A percentile compares a stretch with the other conserved stretches of the same genome.
Evolutionary conservation across 2,888 invertebrate genomes (phyloP).

Genomic region (Nebria salina): DNA sequence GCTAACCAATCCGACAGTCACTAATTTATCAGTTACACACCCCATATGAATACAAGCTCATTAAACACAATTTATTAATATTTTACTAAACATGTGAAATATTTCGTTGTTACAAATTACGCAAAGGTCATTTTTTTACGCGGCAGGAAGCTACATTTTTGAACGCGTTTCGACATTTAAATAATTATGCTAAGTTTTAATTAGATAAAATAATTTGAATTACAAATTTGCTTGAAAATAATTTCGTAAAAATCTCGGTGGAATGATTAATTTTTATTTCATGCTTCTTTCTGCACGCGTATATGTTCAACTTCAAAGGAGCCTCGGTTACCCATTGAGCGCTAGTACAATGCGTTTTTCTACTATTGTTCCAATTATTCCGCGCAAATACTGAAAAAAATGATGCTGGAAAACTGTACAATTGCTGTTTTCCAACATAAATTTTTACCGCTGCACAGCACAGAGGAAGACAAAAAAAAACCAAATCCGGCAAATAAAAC

Average conservation of each 20-base stretch:
- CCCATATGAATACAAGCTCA: neutral
- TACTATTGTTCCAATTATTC: neutral
- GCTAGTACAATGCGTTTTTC: neutral
- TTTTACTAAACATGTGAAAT: no score
- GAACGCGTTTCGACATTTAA: no score
- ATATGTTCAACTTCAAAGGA: neutral
- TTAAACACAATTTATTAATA: neutral
- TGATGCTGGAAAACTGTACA: neutral
- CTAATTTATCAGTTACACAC: conserved; percentile 9
- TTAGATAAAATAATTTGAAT: no score
- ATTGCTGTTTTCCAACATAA: neutral
- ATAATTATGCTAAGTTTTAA: no score
- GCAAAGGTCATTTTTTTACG: no score
- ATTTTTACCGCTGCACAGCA: neutral
- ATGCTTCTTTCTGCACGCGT: neutral
- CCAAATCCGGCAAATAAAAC: neutral
- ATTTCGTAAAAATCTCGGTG: no score
- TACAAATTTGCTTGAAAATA: no score
- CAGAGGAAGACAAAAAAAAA: neutral
- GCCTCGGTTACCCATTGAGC: neutral
- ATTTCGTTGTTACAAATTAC: no score
- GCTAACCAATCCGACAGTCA: neutral
- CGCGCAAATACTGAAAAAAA: neutral
- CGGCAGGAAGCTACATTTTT: no score
- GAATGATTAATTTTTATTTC: no score